Conservation (phyloP, 2,888 invertebrate genomes). For the Netelia melanura region DNA sequence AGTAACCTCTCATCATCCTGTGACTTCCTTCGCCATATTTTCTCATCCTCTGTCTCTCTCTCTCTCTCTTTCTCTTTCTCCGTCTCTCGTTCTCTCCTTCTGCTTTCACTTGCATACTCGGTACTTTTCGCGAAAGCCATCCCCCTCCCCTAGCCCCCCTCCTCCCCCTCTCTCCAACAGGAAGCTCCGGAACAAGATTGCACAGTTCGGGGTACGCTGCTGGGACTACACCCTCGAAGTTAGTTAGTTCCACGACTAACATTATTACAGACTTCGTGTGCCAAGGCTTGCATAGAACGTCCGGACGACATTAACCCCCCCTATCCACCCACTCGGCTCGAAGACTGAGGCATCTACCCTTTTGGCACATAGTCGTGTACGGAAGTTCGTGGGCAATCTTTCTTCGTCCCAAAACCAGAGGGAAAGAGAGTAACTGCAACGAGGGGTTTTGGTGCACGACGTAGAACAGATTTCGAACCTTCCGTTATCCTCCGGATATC, state of each 20-base stretch:
- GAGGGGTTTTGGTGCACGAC: neutral
- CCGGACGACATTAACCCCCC: neutral
- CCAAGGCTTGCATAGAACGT: neutral
- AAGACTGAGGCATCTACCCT: constrained; percentile 3
- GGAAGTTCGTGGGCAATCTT: constrained; percentile 18
- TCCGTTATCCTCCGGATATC: neutral
- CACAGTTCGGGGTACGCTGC: constrained; percentile 35
- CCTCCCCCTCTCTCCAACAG: neutral
- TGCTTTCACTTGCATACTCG: neutral
- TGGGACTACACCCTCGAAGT: constrained; percentile 69
- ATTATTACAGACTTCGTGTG: constrained; percentile 72
- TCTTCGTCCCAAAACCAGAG: neutral
- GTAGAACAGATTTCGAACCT: neutral
- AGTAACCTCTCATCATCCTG: too few relatives aligned
- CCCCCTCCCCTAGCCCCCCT: neutral
- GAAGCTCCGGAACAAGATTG: constrained; percentile 56
- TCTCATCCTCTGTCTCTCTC: neutral
- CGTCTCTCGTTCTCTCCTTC: neutral
- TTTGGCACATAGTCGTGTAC: constrained; percentile 1
- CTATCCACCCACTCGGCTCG: neutral
- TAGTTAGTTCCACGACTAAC: constrained; percentile 72
- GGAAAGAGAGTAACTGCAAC: neutral
- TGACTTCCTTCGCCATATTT: neutral
- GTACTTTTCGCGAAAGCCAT: neutral
- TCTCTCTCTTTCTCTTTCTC: constrained; percentile 1